These are phyloP conservation scores for Hyphantria cunea DNA, from an alignment of 1,140 invertebrate genomes.

Conservation along the genomic window DNA sequence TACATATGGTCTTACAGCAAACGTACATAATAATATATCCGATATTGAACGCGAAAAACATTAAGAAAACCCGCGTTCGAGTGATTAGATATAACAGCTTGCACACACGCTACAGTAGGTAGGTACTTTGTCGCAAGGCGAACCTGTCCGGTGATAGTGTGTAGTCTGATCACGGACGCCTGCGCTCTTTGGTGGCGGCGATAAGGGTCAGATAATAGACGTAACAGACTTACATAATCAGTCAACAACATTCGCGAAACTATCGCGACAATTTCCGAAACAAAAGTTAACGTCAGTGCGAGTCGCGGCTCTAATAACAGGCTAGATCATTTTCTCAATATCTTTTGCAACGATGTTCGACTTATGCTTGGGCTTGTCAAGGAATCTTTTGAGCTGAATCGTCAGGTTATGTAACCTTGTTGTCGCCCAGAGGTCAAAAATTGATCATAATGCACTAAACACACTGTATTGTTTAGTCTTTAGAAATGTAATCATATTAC, in stretches of 20 bases:
- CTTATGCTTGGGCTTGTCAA: too few species aligned
- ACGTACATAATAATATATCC: too few species aligned
- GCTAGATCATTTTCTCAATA: too few species aligned
- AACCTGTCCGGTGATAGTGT: constrained; percentile 43
- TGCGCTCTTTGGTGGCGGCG: constrained; percentile 24
- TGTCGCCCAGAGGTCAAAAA: too few species aligned
- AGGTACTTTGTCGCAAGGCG: constrained; percentile 35
- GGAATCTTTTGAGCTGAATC: too few species aligned
- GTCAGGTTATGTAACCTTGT: too few species aligned
- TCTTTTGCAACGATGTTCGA: too few species aligned
- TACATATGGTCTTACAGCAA: too few species aligned
- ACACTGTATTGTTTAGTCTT: too few species aligned
- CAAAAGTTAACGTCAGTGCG: constrained; percentile 5
- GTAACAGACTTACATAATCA: constrained; percentile 36
- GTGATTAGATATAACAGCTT: constrained; percentile 27
- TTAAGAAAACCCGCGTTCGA: constrained; percentile 4
- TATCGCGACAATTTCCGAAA: constrained; percentile 22
- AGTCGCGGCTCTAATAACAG: too few species aligned
- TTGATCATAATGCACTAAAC: too few species aligned
- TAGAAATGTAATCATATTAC: too few species aligned
- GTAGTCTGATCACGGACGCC: constrained; percentile 24
- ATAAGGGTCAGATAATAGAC: constrained; percentile 35
- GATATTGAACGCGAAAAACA: neutral
- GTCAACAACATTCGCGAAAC: constrained; percentile 21
- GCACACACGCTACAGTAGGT: constrained; percentile 17